Conservation (phyloP, 2,113 vertebrate species). For the Psettodes erumei region DNA sequence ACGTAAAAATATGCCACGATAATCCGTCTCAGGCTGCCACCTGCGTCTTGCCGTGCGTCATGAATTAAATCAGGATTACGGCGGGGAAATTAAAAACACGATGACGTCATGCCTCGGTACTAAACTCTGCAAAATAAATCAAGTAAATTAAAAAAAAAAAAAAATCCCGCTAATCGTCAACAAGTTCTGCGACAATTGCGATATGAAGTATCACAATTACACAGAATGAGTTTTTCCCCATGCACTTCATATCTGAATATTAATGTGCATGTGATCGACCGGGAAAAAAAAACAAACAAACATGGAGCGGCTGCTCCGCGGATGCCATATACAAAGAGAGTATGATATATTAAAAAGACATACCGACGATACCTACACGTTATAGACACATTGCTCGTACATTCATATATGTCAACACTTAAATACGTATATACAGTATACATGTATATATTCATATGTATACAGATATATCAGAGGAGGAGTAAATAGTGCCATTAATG, state of each 20-base stretch:
- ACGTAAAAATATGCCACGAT: constrained; percentile 15
- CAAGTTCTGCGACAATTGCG: constrained; percentile 50
- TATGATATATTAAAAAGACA: constrained; percentile 72
- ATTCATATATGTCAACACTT: constrained; percentile 88
- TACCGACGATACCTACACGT: constrained; percentile 78
- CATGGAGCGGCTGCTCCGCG: constrained; percentile 39
- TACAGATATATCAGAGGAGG: constrained; percentile 81
- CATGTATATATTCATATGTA: constrained; percentile 81
- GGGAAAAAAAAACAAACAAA: constrained; percentile 29
- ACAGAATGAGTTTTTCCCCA: constrained; percentile 58
- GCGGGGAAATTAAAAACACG: constrained; percentile 21
- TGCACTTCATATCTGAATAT: constrained; percentile 63
- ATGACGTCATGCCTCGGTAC: constrained; percentile 42
- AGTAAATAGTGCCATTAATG: constrained; percentile 79
- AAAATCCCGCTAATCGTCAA: constrained; percentile 5
- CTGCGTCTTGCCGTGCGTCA: constrained; percentile 41
- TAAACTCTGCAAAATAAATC: background rate
- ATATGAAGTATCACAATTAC: constrained; percentile 49
- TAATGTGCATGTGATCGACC: constrained; percentile 62
- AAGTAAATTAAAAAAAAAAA: constrained; percentile 31
- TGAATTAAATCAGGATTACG: constrained; percentile 12
- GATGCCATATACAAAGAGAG: constrained; percentile 66
- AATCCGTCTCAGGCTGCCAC: constrained; percentile 53
- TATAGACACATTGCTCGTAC: constrained; percentile 84
- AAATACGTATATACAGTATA: constrained; percentile 84